phyloP scores from a whole-genome alignment of 1,140 invertebrate genomes.

The Drosophila guanche region DNA sequence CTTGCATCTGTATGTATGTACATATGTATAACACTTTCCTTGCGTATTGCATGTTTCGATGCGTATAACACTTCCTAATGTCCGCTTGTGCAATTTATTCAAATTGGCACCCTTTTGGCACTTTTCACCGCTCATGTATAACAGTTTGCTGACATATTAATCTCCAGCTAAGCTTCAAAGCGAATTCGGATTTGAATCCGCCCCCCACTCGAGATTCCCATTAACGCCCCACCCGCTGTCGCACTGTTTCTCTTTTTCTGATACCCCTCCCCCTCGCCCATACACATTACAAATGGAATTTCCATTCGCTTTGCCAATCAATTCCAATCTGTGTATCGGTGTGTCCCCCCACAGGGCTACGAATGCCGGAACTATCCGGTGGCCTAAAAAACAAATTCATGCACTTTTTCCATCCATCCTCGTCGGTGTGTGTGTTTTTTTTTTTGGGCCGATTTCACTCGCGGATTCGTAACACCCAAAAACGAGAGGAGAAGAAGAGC shows the following conservation, averaged over 20 bases:
- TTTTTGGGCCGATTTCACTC: conserved; percentile 64
- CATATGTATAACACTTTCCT: neutral
- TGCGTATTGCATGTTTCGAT: conserved; percentile 8
- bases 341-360: conserved; percentile 46
- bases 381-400: conserved; percentile 70
- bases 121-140: conserved; percentile 36
- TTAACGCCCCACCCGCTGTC: conserved; percentile 15
- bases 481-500: conserved; percentile 29
- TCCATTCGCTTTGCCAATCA: conserved; percentile 74
- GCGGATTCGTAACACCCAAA: conserved; percentile 78
- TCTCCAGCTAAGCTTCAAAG: conserved; percentile 19
- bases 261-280: too few species aligned
- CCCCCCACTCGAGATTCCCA: conserved; percentile 7
- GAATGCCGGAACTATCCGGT: conserved; percentile 73
- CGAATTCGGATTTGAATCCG: neutral
- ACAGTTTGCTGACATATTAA: conserved; percentile 31
- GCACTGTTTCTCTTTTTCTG: neutral
- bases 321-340: conserved; percentile 57
- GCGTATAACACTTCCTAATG: conserved; percentile 7
- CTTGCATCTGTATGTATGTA: too few species aligned
- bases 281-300: conserved; percentile 68
- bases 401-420: conserved; percentile 70
- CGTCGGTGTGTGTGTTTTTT: neutral
- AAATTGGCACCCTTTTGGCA: conserved; percentile 25
- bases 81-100: conserved; percentile 20